Evolutionary conservation across 2,113 vertebrate species (phyloP).

Genomic region (Tenebrosternarchus preto): DNA sequence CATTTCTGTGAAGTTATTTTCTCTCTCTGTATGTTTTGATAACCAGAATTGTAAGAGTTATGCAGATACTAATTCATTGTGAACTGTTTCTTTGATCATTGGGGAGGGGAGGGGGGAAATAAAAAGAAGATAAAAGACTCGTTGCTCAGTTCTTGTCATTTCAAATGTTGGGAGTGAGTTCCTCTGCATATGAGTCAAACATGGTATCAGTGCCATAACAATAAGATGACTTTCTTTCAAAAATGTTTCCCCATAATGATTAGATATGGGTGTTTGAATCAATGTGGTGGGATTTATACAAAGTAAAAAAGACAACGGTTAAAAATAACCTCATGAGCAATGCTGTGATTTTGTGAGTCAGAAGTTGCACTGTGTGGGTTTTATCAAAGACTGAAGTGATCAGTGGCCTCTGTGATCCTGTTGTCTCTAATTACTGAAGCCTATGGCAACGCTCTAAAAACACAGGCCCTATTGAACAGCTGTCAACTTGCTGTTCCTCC

Average conservation of each 20-base stretch:
- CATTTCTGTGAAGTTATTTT: slow-evolving; percentile 39
- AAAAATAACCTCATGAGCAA: slow-evolving; percentile 6
- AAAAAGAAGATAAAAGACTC: slow-evolving; percentile 29
- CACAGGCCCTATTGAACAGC: slow-evolving; percentile 15
- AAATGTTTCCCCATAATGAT: not conserved
- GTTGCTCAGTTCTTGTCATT: not conserved
- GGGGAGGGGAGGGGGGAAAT: slow-evolving; percentile 28
- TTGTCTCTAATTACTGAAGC: slow-evolving; percentile 9
- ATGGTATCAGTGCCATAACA: not conserved
- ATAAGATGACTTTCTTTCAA: not conserved
- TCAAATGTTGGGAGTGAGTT: slow-evolving; percentile 5
- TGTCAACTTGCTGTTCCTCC: not conserved
- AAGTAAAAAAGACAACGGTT: not conserved
- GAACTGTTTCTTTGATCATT: slow-evolving; percentile 33
- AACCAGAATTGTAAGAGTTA: slow-evolving; percentile 32
- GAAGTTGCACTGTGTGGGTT: not conserved
- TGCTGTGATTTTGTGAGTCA: slow-evolving; percentile 10
- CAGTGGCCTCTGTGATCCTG: not conserved
- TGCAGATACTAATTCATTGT: slow-evolving; percentile 51
- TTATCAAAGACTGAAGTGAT: slow-evolving; percentile 24
- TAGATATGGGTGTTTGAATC: not conserved
- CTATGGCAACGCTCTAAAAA: slow-evolving; percentile 14
- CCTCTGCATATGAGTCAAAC: not conserved
- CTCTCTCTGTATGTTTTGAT: slow-evolving; percentile 27
- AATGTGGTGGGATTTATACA: not conserved